These are phyloP conservation scores for Epizoanthus rinbou DNA, from an alignment of 92 coral and sea anemone genomes.

Conservation along the genomic window DNA sequence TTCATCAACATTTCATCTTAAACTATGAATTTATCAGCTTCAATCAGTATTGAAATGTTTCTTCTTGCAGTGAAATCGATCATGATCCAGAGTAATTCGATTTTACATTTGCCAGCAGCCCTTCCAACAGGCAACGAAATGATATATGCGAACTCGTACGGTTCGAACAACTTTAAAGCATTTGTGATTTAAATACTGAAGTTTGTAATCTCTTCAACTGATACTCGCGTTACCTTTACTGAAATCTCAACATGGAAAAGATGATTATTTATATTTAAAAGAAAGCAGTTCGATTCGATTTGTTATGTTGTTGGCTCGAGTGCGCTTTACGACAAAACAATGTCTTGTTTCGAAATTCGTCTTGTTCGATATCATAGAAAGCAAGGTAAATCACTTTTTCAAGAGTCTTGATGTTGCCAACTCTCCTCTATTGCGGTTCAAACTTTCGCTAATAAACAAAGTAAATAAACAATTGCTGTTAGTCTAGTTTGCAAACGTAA, in stretches of 20 bases:
- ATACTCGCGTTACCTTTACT: not conserved
- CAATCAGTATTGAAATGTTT: constrained; percentile 24
- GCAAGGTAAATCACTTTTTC: constrained; percentile 16
- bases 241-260: not conserved
- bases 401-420: constrained; percentile 5
- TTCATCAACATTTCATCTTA: constrained; percentile 14
- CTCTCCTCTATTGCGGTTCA: not conserved
- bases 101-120: constrained; percentile 23
- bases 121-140: constrained; percentile 12
- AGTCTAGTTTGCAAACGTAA: too few species aligned
- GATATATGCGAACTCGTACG: constrained; percentile 8
- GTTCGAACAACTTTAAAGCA: constrained; percentile 5
- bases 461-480: too few species aligned
- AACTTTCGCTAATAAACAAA: constrained; percentile 16
- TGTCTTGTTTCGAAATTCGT: not conserved
- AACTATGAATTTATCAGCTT: constrained; percentile 18
- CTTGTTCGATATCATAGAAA: constrained; percentile 19
- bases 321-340: constrained; percentile 8
- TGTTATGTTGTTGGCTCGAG: constrained; percentile 20
- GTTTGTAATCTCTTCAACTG: too few species aligned
- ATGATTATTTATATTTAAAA: too few species aligned
- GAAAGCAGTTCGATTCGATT: constrained; percentile 5
- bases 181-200: too few species aligned
- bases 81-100: constrained; percentile 15
- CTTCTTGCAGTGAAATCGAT: constrained; percentile 16